These are phyloP conservation scores for Drosophila vallismaia DNA, from an alignment of 2,888 invertebrate genomes.

Conservation along the genomic window DNA sequence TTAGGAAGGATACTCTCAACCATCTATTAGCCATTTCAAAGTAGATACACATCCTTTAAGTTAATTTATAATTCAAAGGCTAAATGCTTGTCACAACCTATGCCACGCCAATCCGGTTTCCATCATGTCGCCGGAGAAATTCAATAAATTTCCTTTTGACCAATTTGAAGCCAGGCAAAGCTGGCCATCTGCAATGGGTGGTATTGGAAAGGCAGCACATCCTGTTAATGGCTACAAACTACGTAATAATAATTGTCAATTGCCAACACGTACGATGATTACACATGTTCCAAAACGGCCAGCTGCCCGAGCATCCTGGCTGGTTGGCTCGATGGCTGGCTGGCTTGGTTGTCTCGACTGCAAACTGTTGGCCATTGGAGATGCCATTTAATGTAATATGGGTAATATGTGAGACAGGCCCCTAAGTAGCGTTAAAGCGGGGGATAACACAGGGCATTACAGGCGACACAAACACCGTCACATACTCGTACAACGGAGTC, in stretches of 20 bases:
- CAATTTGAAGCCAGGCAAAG: conserved; percentile 24
- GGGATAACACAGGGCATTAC: conserved; percentile 72
- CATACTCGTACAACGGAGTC: conserved; percentile 8
- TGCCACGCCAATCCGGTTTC: conserved; percentile 38
- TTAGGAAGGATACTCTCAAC: too few species aligned
- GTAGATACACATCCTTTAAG: background rate
- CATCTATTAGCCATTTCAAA: background rate
- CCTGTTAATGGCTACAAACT: conserved; percentile 74
- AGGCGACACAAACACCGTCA: conserved; percentile 50
- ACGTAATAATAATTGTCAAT: conserved; percentile 77
- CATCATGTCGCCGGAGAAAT: conserved; percentile 27
- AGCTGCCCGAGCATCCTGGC: conserved; percentile 22
- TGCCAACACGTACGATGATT: conserved; percentile 77
- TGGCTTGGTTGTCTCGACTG: conserved; percentile 13
- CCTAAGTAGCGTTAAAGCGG: conserved; percentile 79
- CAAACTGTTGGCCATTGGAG: conserved; percentile 36
- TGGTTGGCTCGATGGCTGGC: background rate
- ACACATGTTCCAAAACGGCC: conserved; percentile 70
- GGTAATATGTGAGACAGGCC: conserved; percentile 79
- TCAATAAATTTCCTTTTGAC: conserved; percentile 33
- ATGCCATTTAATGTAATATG: conserved; percentile 71
- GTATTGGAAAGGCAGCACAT: conserved; percentile 60
- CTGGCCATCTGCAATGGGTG: conserved; percentile 8
- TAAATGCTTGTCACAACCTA: conserved; percentile 35
- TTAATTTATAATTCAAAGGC: conserved; percentile 21